Base-by-base conservation (phyloP, 2,888 invertebrate genomes). In the Liposcelis brunnea region DNA sequence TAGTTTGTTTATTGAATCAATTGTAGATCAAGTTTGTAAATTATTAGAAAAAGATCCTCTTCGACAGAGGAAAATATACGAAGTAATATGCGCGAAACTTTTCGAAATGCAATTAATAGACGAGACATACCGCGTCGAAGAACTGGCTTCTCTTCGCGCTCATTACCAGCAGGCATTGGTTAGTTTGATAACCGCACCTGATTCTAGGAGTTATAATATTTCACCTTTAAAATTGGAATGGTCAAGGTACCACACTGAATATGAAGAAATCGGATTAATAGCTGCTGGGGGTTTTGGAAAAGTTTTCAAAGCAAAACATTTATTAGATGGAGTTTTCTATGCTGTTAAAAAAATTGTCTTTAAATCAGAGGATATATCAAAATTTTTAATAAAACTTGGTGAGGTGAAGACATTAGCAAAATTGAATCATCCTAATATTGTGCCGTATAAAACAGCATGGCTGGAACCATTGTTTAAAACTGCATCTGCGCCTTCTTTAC, bases 391-490 rank as follows among this genome's bases (percentile, higher is more conserved):
- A 37, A 77, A 78, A 62, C 63, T 84, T 35, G 67, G 76, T 2
- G 85, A 86, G 69, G 85, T 84, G 1, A 81, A 82, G 63, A 80
- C 81, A 2, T 71, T 85, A 52, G 84, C 86, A 0, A 75, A 74
- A 55, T 63, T 85, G 19, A 78, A 80, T 56, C 85, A 85, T 63
- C 71, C 75, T 0, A 83, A 85, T 58, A 80, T 86, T 50, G 82
- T 86, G 4, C 75, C 80, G 16, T 86, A 85, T 56, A 84, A 85
- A 65, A 78, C 78, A 1, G 84, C 85, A 1, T 86, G 86, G 86
- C 61, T 85, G 26, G 85, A 85, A 60, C 71, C 74, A 0, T 65
- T 70, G 26, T 26, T 26, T 8, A 26, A 26, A 26, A 21, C 14
- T 40, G 46, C 6, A 21, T 33, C 21, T 37, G 34, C 15, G 44